Evolutionary conservation across 1,140 invertebrate species (phyloP), one percentile per base, ranked within the genome.

Genomic region (Lasioglossum baleicum): DNA sequence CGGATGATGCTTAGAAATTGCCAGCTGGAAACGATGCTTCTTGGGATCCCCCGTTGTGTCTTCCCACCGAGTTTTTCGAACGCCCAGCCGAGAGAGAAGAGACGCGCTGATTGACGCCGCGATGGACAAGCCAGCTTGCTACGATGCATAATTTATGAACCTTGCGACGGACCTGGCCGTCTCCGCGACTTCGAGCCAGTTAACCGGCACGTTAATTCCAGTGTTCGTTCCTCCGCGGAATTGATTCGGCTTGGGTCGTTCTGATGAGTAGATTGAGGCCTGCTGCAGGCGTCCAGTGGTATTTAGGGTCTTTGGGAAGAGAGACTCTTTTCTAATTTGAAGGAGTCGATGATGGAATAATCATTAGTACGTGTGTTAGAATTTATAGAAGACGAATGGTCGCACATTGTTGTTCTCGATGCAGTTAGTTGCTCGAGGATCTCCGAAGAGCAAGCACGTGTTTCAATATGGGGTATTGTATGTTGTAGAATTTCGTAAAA

Each of bases 61-160:
- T 13, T 10, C 56, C 20, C 6, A 17, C n/a, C 6, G 40, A 42
- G 3, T 51, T n/a, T 67, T 44, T 67, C 2, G 6, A 15, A 26
- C 0, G 5, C n/a, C 11, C 42, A 4, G 11, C 51, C 3, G 35
- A n/a, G 20, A n/a, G 17, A 65, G 35, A 26, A 42, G 42, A 44
- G n/a, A 26, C 65, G 6, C 22, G 17, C 15, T 73, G 48, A 79
- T 79, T 58, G 77, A 74, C 60, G 22, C 13, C 10, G 53, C 40
- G 68, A 71, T 40, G 56, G 42, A 76, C 53, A 69, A 68, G 64
- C 42, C 35, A 40, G 22, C 44, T 13, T 35, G 22, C 60, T 26
- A 58, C 61, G 20, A 72, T 74, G 70, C 63, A 78, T 78, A 71
- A 71, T 71, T 78, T 72, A 71, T 72, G 60, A 64, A 11, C 42